Evolutionary conservation across 2,797 vertebrate species (phyloP), one percentile per base, ranked within the genome.

Genomic region (Protonibea diacanthus): DNA sequence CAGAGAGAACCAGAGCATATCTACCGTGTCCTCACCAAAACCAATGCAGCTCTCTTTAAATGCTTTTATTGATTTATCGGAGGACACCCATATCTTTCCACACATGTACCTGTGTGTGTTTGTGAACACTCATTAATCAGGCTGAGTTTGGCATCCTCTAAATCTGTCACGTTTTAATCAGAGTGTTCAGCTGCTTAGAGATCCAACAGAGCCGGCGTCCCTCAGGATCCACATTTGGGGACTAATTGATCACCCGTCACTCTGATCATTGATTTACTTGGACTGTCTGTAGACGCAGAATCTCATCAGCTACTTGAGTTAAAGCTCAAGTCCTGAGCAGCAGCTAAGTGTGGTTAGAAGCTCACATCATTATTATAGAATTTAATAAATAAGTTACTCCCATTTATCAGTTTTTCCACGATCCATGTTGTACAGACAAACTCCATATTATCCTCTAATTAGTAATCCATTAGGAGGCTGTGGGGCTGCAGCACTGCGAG

Each of bases 161-260:
- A 83, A 84, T 91, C 84, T 79, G 53, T 71, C 87, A 83, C 71
- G 72, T 76, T 89, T 81, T 92, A 91, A 87, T 90, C 87, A 84
- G 70, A 84, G 72, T 23, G 25, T 0, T 67, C 63, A 25, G 75
- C 79, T 60, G 63, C 72, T 52, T 15, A 42, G 61, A 76, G 76
- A 71, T 78, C 78, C 74, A 72, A 10, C 48, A 6, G 69, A 70
- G 52, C 63, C 64, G 12, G 61, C 15, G 58, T 88, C 83, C 83
- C 84, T 52, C 65, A 63, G 87, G 87, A 77, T 62, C 68, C 62
- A 53, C 15, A 20, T 71, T 72, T 66, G 57, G 68, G 71, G 40
- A 69, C 71, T 84, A 87, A 90, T 85, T 88, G 88, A 91, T 86
- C 78, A 66, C 57, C 82, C 47, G 76, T 73, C 83, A 80, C 77